phyloP scores from a whole-genome alignment of 2,888 invertebrate species.

The Acleris holmiana region DNA sequence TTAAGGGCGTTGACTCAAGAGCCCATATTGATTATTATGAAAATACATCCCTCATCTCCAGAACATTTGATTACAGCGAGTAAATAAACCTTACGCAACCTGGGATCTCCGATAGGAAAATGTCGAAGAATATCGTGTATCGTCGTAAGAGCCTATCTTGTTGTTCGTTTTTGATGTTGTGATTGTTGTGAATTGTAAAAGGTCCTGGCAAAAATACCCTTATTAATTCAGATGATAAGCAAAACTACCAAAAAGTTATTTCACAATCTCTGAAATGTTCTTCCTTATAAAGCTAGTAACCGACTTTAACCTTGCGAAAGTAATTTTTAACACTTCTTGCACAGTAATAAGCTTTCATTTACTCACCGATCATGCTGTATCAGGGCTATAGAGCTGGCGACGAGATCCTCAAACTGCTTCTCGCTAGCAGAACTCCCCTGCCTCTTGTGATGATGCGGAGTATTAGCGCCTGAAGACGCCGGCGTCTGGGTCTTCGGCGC shows the following conservation, averaged over 20 bases:
- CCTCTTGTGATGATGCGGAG: conserved; percentile 74
- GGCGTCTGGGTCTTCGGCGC: conserved; percentile 67
- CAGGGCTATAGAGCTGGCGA: conserved; percentile 89
- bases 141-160: not conserved
- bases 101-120: conserved; percentile 12
- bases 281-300: no score
- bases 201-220: no score
- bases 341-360: not conserved
- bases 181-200: not conserved
- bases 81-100: not conserved
- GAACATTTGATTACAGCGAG: not conserved
- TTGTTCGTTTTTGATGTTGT: not conserved
- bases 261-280: no score
- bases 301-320: no score
- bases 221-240: no score
- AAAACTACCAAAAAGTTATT: no score
- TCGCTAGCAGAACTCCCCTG: conserved; percentile 81
- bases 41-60: not conserved
- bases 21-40: not conserved
- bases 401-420: conserved; percentile 84
- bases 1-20: conserved; percentile 7
- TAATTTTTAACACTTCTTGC: no score
- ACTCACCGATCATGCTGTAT: conserved; percentile 87
- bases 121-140: conserved; percentile 5
- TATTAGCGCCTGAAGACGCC: conserved; percentile 67